A percentile compares a stretch with the other conserved stretches of the same genome.
Evolutionary conservation across 2,113 vertebrate species (phyloP).

Genomic region (Melospiza georgiana): DNA sequence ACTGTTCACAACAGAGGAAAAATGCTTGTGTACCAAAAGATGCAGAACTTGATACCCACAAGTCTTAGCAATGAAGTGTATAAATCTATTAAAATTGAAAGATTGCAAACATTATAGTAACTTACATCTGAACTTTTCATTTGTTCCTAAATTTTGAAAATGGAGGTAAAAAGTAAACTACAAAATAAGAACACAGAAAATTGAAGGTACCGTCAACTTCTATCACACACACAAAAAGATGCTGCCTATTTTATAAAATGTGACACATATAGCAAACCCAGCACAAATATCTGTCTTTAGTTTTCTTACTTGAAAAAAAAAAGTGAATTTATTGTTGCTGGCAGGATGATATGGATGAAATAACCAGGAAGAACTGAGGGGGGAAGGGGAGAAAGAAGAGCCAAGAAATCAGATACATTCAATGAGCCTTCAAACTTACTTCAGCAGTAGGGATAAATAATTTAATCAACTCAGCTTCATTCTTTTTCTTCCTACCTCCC

Average conservation of each 20-base stretch:
- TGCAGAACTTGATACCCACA: not conserved
- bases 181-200: conserved; percentile 12
- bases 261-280: conserved; percentile 65
- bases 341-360: conserved; percentile 76
- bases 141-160: not conserved
- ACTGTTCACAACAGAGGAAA: not conserved
- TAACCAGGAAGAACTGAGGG: conserved; percentile 70
- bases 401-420: conserved; percentile 72
- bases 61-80: not conserved
- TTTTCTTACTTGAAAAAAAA: conserved; percentile 65
- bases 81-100: not conserved
- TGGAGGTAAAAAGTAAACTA: not conserved
- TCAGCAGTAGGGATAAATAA: conserved; percentile 78
- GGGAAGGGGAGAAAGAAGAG: conserved; percentile 61
- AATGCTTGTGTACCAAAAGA: not conserved
- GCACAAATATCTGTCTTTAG: conserved; percentile 74
- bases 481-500: conserved; percentile 69
- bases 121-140: conserved; percentile 8
- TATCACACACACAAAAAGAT: not conserved
- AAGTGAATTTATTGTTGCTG: conserved; percentile 75
- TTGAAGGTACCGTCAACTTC: conserved; percentile 32
- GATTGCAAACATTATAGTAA: not conserved
- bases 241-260: conserved; percentile 58
- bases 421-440: conserved; percentile 83
- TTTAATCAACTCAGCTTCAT: conserved; percentile 73